Percentiles rank a stretch among this genome's conserved stretches.
Conservation (phyloP, 2,797 vertebrate genomes). For the Poliocrania exsul region DNA sequence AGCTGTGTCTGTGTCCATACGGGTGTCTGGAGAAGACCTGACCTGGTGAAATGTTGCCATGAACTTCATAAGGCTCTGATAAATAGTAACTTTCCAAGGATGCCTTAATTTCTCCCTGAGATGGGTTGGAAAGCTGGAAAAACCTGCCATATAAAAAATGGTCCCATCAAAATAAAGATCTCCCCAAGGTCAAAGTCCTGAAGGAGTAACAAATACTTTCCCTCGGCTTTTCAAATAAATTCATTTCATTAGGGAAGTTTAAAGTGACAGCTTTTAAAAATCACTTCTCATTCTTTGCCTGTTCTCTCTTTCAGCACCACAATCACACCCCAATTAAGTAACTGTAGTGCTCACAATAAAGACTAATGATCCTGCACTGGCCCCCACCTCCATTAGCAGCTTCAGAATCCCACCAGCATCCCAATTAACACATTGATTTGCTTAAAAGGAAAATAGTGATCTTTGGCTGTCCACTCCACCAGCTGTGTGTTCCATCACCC, state of each 20-base stretch:
- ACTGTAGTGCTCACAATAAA: slow-evolving; percentile 39
- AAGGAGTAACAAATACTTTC: slow-evolving; percentile 19
- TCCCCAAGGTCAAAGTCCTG: slow-evolving; percentile 9
- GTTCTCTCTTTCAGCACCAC: slow-evolving; percentile 12
- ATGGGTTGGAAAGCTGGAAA: slow-evolving; percentile 39
- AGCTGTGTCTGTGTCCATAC: background rate
- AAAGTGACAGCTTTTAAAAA: slow-evolving; percentile 48
- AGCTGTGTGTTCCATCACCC: slow-evolving; percentile 57
- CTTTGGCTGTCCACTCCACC: slow-evolving; percentile 46
- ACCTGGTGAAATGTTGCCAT: background rate
- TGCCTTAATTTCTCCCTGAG: slow-evolving; percentile 1
- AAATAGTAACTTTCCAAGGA: slow-evolving; percentile 31
- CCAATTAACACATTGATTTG: slow-evolving; percentile 68
- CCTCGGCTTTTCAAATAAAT: background rate
- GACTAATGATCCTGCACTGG: slow-evolving; percentile 48
- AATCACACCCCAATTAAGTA: slow-evolving; percentile 50
- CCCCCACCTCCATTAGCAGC: slow-evolving; percentile 49
- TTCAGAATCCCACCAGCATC: slow-evolving; percentile 64
- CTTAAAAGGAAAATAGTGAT: slow-evolving; percentile 66
- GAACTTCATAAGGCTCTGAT: background rate
- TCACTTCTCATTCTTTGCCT: slow-evolving; percentile 2
- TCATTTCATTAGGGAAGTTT: slow-evolving; percentile 17
- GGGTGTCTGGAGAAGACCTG: slow-evolving; percentile 8
- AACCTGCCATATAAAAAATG: background rate
- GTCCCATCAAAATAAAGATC: background rate